Evolutionary conservation across 2,113 vertebrate genomes (phyloP).

Genomic region (Lasiurus cinereus): DNA sequence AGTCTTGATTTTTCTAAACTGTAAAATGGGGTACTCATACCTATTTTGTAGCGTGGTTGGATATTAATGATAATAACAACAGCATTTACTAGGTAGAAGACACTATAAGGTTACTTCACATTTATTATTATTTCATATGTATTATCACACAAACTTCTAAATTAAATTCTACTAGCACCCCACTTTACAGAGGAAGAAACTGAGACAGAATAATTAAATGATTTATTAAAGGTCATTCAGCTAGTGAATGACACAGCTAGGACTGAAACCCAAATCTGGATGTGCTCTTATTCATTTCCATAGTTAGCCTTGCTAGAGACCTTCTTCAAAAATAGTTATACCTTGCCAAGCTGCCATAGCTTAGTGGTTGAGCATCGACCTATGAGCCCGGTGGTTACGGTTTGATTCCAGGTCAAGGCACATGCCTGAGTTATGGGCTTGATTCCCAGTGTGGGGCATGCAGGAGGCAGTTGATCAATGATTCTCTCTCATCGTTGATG

Average conservation of each 20-base stretch:
- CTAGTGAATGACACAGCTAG: not conserved
- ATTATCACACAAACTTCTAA: not conserved
- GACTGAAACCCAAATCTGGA: not conserved
- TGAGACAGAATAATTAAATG: not conserved
- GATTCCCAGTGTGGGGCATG: too few species aligned
- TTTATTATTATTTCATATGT: not conserved
- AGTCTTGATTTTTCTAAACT: constrained; percentile 42
- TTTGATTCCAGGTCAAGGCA: too few species aligned
- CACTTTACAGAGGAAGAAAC: not conserved
- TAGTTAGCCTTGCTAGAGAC: not conserved
- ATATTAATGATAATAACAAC: not conserved
- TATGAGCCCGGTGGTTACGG: too few species aligned
- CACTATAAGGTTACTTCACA: not conserved
- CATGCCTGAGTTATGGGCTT: too few species aligned
- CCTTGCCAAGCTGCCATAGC: not conserved
- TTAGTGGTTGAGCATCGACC: too few species aligned
- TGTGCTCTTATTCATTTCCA: not conserved
- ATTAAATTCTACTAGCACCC: not conserved
- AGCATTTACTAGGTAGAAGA: not conserved
- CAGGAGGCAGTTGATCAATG: too few species aligned
- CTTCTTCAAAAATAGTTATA: not conserved
- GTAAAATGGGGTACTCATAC: not conserved
- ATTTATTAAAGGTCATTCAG: not conserved
- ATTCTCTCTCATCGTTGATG: too few species aligned
- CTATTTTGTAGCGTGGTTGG: not conserved